A percentile compares a stretch with the other conserved stretches of the same genome.
phyloP scores from a whole-genome alignment of 2,888 invertebrate species.

The Heliconius cydno region DNA sequence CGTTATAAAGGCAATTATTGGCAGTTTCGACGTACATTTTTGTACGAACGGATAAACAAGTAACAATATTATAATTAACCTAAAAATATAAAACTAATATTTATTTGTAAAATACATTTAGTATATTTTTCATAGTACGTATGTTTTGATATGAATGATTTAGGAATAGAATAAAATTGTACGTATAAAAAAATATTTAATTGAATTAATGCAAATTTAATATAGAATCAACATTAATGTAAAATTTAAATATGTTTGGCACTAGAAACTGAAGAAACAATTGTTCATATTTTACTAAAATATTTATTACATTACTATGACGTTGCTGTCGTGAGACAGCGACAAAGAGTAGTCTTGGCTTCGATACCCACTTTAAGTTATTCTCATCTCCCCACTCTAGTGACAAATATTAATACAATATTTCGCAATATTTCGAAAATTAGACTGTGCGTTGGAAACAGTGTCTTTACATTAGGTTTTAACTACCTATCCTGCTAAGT shows the following conservation, averaged over 20 bases:
- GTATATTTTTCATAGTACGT: not conserved
- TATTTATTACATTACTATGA: not conserved
- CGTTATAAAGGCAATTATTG: conserved; percentile 25
- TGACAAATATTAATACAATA: too few relatives aligned
- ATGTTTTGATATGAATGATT: conserved; percentile 16
- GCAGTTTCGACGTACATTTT: conserved; percentile 20
- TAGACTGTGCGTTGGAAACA: too few relatives aligned
- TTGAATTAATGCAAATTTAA: not conserved
- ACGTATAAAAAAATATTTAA: not conserved
- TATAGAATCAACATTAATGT: not conserved
- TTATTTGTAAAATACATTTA: not conserved
- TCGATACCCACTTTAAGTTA: not conserved
- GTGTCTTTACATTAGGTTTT: too few relatives aligned
- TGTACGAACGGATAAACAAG: not conserved
- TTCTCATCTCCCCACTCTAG: not conserved
- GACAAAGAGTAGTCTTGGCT: not conserved
- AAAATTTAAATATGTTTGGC: not conserved
- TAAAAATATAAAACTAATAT: not conserved
- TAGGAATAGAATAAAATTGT: conserved; percentile 8
- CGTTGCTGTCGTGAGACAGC: too few relatives aligned
- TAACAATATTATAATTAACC: conserved; percentile 5
- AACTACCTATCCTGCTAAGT: too few relatives aligned
- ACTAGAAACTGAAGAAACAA: not conserved
- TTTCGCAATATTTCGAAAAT: too few relatives aligned
- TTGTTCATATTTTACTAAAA: not conserved